Evolutionary conservation across 2,797 vertebrate genomes (phyloP), one percentile per base, ranked within the genome.

Genomic region (Myripristis murdjan): DNA sequence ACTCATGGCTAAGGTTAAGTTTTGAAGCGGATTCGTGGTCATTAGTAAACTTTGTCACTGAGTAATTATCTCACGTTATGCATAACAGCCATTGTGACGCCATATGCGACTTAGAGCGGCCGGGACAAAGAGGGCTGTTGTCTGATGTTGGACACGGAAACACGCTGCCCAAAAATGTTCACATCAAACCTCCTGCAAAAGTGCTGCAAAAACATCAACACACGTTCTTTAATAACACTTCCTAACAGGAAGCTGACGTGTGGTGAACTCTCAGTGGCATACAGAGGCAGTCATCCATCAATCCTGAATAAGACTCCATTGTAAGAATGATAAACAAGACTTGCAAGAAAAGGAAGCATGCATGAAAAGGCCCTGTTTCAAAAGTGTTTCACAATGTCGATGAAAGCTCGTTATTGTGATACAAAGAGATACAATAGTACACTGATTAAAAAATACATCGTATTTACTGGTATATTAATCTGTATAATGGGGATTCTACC

Each of bases 21-120:
- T 67, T 52, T 58, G 22, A 43, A 15, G 22, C 8, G 1, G 18
- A 51, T 51, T 8, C 31, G 12, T 28, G 51, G 43, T 65, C 56
- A 57, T 52, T 2, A 43, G 20, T 68, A 20, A 39, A 61, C 20
- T 60, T 63, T 41, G 67, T 56, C 54, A 41, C n/a, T 61, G 14
- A 46, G 28, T 10, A 44, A 33, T 51, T 37, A 28, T 37, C 43
- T 67, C 64, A 37, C 41, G 58, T 35, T 31, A 23, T 52, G 18
- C n/a, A 39, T 28, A 18, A 5, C 3, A 1, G 64, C 43, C 20
- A 24, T n/a, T 41, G 20, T 28, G 33, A 58, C 16, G 53, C 48
- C 41, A 47, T 24, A 2, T 8, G 49, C 52, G 35, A 65, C 51
- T 12, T 28, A 51, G 18, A 9, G n/a, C n/a, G 15, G 8, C 16